Percentiles rank a stretch among this genome's conserved stretches.
phyloP scores from a whole-genome alignment of 2,888 invertebrate genomes.

The Ecliptopera silaceata region DNA sequence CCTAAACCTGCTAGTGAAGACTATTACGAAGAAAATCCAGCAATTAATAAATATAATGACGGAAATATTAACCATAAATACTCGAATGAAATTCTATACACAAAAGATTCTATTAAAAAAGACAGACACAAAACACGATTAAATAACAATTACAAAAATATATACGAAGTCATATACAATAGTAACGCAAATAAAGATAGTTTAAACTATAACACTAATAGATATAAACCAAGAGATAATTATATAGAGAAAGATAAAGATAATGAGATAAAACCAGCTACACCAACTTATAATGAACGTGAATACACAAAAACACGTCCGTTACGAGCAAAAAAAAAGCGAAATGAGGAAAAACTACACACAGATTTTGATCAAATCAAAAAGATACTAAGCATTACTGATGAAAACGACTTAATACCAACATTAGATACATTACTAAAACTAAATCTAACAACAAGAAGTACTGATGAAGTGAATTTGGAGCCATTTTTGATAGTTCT shows the following conservation, averaged over 20 bases:
- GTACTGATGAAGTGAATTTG: slow-evolving; percentile 29
- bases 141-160: no score
- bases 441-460: background rate
- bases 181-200: background rate
- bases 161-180: no score
- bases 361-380: slow-evolving; percentile 29
- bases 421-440: slow-evolving; percentile 32
- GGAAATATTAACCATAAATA: no score
- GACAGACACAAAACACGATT: no score
- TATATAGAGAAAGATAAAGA: background rate
- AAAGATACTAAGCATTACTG: slow-evolving; percentile 28
- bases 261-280: slow-evolving; percentile 2
- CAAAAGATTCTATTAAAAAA: no score
- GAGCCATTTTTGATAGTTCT: slow-evolving; percentile 48
- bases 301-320: no score
- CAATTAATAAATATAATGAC: background rate
- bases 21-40: background rate
- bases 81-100: no score
- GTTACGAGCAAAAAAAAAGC: background rate
- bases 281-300: background rate
- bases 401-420: slow-evolving; percentile 28
- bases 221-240: background rate
- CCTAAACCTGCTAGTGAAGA: background rate
- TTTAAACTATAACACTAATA: background rate
- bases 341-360: background rate